Evolutionary conservation across 2,113 vertebrate species (phyloP).

Genomic region (Calyptomena viridis): DNA sequence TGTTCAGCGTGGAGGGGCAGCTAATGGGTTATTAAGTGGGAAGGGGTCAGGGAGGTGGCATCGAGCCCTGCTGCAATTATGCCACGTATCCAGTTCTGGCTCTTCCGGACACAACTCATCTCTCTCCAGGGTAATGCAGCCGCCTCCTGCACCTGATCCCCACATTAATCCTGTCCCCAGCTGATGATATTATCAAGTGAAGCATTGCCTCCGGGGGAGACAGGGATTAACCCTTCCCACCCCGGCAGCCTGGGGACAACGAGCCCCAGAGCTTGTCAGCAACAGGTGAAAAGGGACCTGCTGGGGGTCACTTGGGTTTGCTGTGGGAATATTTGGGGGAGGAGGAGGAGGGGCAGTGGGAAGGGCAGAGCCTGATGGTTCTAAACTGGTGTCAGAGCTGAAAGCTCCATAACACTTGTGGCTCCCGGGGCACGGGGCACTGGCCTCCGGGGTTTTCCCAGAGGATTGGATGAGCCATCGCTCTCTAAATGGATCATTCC

Average conservation of each 20-base stretch:
- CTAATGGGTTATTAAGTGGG: background rate
- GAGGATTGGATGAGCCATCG: background rate
- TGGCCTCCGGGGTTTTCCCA: background rate
- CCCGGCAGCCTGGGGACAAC: accelerated
- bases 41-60: slow-evolving; percentile 5
- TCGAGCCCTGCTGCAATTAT: background rate
- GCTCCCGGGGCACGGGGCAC: no score
- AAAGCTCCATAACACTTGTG: background rate
- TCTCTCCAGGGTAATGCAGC: slow-evolving; percentile 50
- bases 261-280: background rate
- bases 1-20: background rate
- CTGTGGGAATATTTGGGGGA: background rate
- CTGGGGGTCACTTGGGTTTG: background rate
- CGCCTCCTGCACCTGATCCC: slow-evolving; percentile 46
- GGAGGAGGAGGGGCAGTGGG: background rate
- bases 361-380: background rate
- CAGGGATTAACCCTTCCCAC: slow-evolving; percentile 28
- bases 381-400: background rate
- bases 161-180: slow-evolving; percentile 57
- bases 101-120: slow-evolving; percentile 40
- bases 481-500: background rate
- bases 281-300: background rate
- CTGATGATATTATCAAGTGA: slow-evolving; percentile 54
- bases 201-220: background rate
- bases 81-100: background rate